Conservation (phyloP, 2,888 invertebrate genomes). For the Drosophila atripex region DNA sequence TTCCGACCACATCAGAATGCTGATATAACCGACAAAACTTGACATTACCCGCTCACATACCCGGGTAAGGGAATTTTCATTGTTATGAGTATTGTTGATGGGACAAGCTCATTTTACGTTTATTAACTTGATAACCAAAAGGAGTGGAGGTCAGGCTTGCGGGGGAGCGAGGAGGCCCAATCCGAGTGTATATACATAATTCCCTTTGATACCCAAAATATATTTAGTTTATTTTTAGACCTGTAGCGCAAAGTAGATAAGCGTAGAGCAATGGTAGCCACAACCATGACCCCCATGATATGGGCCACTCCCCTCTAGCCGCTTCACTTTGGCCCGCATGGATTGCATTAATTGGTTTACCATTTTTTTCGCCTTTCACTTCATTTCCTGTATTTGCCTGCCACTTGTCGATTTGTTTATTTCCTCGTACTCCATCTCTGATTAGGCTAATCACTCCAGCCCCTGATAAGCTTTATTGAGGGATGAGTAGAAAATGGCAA, state of each 20-base stretch:
- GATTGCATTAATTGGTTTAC: slow-evolving; percentile 16
- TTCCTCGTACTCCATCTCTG: slow-evolving; percentile 6
- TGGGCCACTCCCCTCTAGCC: not conserved
- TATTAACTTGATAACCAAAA: slow-evolving; percentile 49
- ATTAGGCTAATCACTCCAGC: slow-evolving; percentile 26
- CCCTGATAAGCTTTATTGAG: slow-evolving; percentile 17
- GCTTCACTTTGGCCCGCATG: slow-evolving; percentile 1
- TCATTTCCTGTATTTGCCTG: slow-evolving; percentile 36
- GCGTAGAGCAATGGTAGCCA: not conserved
- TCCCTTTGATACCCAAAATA: slow-evolving; percentile 20
- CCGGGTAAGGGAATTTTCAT: slow-evolving; percentile 34
- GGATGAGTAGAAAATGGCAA: slow-evolving; percentile 1
- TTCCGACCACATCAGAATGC: not conserved
- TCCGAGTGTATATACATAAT: not conserved
- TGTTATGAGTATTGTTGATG: slow-evolving; percentile 36
- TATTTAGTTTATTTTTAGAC: slow-evolving; percentile 22
- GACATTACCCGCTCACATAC: slow-evolving; percentile 19
- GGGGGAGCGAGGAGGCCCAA: not conserved
- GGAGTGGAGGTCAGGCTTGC: not conserved
- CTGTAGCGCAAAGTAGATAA: slow-evolving; percentile 1
- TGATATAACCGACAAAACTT: slow-evolving; percentile 3
- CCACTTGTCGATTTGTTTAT: slow-evolving; percentile 37
- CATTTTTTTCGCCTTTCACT: slow-evolving; percentile 11
- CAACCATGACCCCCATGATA: slow-evolving; percentile 17
- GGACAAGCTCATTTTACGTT: slow-evolving; percentile 56